These are phyloP conservation scores for Agrochola lota DNA, from an alignment of 2,888 invertebrate genomes.

Conservation along the genomic window DNA sequence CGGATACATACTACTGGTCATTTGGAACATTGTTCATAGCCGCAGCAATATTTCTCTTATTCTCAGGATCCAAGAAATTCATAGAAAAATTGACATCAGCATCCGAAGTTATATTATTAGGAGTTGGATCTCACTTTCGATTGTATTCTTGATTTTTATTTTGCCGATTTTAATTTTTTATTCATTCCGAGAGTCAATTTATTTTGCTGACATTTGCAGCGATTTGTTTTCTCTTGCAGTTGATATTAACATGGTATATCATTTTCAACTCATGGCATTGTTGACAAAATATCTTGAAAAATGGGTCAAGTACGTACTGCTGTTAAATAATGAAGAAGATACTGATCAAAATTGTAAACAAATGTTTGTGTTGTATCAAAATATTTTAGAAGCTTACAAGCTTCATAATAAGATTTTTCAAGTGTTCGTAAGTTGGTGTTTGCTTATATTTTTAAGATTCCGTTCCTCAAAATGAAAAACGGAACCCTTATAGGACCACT, in stretches of 20 bases:
- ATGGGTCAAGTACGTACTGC: background rate
- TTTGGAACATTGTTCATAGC: slow-evolving; percentile 4
- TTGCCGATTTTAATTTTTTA: fast-evolving
- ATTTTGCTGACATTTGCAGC: background rate
- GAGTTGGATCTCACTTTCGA: background rate
- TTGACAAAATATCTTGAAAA: slow-evolving; percentile 14
- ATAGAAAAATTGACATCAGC: background rate
- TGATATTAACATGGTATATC: slow-evolving; percentile 17
- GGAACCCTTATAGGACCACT: no score
- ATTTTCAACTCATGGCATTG: background rate
- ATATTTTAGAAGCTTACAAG: slow-evolving; percentile 8
- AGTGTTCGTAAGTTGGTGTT: slow-evolving; percentile 9
- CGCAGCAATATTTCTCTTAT: slow-evolving; percentile 9
- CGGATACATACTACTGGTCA: background rate
- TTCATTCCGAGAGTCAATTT: background rate
- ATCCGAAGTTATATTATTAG: background rate
- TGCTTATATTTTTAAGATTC: background rate
- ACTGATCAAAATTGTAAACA: slow-evolving; percentile 10
- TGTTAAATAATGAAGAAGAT: background rate
- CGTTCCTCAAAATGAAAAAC: no score
- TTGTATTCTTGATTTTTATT: background rate
- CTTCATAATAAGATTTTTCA: slow-evolving; percentile 3
- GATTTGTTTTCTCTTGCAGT: background rate
- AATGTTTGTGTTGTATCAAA: slow-evolving; percentile 6
- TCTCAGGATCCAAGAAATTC: slow-evolving; percentile 10